Conservation (phyloP, 2,888 invertebrate species). For the Caenorhabditis macrosperma region DNA sequence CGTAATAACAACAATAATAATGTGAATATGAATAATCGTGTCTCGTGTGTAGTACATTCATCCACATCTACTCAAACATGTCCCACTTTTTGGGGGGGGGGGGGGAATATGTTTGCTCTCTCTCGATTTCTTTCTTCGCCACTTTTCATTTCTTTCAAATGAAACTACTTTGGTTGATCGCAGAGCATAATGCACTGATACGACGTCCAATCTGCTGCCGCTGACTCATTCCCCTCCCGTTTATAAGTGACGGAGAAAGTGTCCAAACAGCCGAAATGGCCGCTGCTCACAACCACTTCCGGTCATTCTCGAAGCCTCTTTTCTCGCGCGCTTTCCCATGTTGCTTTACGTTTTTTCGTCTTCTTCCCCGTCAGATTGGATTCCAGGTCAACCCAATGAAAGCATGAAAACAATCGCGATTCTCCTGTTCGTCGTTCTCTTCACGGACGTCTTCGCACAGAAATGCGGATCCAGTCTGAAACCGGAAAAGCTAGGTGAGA, state of each 20-base stretch:
- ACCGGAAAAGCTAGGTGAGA: conserved; percentile 52
- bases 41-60: conserved; percentile 27
- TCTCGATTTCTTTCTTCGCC: neutral
- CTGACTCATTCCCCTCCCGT: neutral
- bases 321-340: neutral
- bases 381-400: conserved; percentile 22
- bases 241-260: neutral
- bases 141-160: conserved; percentile 12
- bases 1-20: conserved; percentile 35
- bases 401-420: conserved; percentile 17
- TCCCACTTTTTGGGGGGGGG: conserved; percentile 34
- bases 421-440: neutral
- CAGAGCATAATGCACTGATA: neutral
- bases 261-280: conserved; percentile 8
- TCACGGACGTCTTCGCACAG: neutral
- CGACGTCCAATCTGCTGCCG: conserved; percentile 5
- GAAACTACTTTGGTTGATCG: neutral
- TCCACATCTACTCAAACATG: conserved; percentile 37
- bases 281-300: conserved; percentile 40
- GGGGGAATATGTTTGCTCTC: conserved; percentile 15
- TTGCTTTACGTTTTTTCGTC: conserved; percentile 39
- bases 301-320: conserved; percentile 36
- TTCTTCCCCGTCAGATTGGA: neutral
- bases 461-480: conserved; percentile 41
- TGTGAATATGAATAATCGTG: conserved; percentile 45